phyloP scores from a whole-genome alignment of 2,888 invertebrate genomes.

The Gymnocheta viridis region DNA sequence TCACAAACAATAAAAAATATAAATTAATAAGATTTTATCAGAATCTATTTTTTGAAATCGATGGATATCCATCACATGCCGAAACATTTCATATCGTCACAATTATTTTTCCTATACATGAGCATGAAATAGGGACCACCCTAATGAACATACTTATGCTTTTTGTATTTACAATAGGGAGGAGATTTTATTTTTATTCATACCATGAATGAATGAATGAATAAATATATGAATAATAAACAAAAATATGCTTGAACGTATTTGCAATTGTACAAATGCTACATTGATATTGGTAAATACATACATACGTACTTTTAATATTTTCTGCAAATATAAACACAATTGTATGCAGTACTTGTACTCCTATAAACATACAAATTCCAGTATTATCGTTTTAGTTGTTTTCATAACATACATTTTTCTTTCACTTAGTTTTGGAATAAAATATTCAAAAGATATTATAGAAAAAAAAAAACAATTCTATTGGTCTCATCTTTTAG shows the following conservation, averaged over 20 bases:
- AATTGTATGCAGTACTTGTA: neutral
- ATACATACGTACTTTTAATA: neutral
- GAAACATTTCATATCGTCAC: too few relatives aligned
- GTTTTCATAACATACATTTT: constrained; percentile 6
- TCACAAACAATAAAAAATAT: too few relatives aligned
- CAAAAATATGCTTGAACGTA: constrained; percentile 52
- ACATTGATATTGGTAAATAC: neutral
- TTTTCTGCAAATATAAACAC: constrained; percentile 5
- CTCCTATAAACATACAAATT: constrained; percentile 28
- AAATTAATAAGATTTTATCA: too few relatives aligned
- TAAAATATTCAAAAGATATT: constrained; percentile 7
- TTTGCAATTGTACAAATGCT: constrained; percentile 48
- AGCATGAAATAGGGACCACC: neutral
- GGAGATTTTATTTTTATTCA: constrained; percentile 40
- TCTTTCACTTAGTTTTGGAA: neutral
- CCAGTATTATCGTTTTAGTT: constrained; percentile 41
- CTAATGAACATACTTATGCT: neutral
- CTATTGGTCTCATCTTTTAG: neutral
- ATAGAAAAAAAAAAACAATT: neutral
- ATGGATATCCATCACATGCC: too few relatives aligned
- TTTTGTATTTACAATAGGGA: neutral
- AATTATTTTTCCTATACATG: too few relatives aligned
- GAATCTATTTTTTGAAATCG: too few relatives aligned
- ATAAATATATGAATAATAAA: constrained; percentile 64
- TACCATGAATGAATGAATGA: constrained; percentile 42